Conservation (phyloP, 2,797 vertebrate species). For the Halcyon chelicuti region DNA sequence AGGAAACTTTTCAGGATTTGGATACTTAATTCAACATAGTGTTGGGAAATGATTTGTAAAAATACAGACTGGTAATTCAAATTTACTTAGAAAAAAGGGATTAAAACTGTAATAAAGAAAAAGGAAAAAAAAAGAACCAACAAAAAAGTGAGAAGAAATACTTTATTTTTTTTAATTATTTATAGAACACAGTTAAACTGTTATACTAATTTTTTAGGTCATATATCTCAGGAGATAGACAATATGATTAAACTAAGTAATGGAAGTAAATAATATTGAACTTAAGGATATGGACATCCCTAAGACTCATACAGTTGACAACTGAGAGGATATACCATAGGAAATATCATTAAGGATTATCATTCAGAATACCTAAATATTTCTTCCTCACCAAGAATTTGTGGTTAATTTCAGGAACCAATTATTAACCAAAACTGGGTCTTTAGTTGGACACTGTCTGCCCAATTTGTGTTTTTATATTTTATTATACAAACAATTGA, state of each 20-base stretch:
- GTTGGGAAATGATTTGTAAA: neutral
- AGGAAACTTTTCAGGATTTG: neutral
- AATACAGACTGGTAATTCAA: neutral
- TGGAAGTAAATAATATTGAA: neutral
- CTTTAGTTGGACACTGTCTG: neutral
- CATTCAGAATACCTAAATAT: neutral
- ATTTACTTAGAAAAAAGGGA: neutral
- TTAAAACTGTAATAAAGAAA: neutral
- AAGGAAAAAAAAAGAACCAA: neutral
- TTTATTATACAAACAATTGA: neutral
- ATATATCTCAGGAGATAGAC: neutral
- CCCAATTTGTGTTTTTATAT: neutral
- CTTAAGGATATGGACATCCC: neutral
- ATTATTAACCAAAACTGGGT: neutral
- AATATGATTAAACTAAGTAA: neutral
- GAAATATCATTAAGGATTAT: neutral
- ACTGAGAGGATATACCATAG: neutral
- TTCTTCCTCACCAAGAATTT: neutral
- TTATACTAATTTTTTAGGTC: neutral
- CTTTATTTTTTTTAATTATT: accelerated
- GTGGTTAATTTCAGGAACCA: neutral
- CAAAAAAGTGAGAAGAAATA: neutral
- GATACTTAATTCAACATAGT: neutral
- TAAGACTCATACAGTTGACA: neutral
- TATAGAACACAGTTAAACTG: neutral